Conservation (phyloP, 2,888 invertebrate genomes). For the Harmothoe impar region DNA sequence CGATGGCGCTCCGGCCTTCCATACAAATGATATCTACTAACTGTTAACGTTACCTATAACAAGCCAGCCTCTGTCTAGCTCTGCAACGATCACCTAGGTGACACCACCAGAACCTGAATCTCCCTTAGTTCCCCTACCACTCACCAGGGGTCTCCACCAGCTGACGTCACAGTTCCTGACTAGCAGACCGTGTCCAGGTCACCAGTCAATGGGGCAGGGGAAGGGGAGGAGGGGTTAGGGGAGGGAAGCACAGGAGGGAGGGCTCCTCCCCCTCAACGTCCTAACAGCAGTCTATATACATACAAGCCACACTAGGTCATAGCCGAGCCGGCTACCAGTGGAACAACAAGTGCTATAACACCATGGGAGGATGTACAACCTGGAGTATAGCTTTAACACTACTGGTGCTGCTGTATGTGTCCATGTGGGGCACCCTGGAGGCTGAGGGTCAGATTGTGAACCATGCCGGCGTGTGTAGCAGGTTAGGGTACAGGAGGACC, state of each 20-base stretch:
- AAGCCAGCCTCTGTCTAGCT: too few relatives aligned
- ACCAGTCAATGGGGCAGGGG: not conserved
- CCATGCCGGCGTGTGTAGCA: not conserved
- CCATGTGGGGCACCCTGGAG: not conserved
- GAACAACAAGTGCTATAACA: too few relatives aligned
- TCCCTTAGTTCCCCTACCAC: too few relatives aligned
- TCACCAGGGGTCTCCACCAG: too few relatives aligned
- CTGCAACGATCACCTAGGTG: too few relatives aligned
- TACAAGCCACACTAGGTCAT: too few relatives aligned
- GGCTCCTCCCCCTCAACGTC: too few relatives aligned
- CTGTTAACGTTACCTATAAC: too few relatives aligned
- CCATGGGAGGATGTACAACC: too few relatives aligned
- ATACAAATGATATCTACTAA: too few relatives aligned
- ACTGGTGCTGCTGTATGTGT: not conserved
- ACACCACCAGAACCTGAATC: too few relatives aligned
- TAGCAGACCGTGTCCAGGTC: not conserved
- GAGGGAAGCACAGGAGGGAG: not conserved
- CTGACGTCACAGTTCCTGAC: not conserved
- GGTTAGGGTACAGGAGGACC: not conserved
- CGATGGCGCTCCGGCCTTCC: too few relatives aligned
- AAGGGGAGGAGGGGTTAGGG: not conserved
- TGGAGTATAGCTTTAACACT: not conserved
- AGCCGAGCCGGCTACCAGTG: not conserved
- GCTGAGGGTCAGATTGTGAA: not conserved
- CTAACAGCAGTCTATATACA: not conserved